Evolutionary conservation across 2,797 vertebrate genomes (phyloP), one percentile per base, ranked within the genome.

Genomic region (Toxotes lorentzi): DNA sequence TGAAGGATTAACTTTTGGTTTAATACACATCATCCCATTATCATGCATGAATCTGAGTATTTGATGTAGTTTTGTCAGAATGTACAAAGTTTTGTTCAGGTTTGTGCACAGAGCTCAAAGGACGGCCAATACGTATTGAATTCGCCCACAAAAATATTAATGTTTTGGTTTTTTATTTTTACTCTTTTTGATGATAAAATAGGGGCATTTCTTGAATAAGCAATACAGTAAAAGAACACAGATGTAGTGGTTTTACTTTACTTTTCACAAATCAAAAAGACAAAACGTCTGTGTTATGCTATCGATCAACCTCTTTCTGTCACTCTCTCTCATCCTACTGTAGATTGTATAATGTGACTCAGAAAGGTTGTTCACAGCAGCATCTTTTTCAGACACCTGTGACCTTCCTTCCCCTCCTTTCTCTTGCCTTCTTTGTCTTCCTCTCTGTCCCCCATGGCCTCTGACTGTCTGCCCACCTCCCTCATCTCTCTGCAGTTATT

Each of bases 331-430:
- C 58, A 45, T 73, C 34, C 54, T 17, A 43, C 58, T 62, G 43
- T 19, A 40, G 35, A 67, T 40, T 50, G 17, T 14, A 51, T 1
- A 30, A 53, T 64, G 50, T 78, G 84, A 82, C 65, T 85, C 74
- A 81, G 71, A 79, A 60, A 79, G 74, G 56, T 68, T 65, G 51
- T 76, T 68, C 77, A 60, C 72, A 78, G 54, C 41, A 53, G 59
- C 78, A 70, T 65, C 78, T 73, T 79, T 80, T 41, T 17, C n/a
- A 67, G 51, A 60, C 63, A 79, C 71, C 74, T 80, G 32, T 72
- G 76, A 85, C 81, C 84, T 82, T 86, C 67, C 67, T 58, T 82
- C 78, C 77, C 82, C 80, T 87, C 68, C 70, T 85, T 78, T 78
- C 76, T 73, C 75, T 62, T 40, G 45, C 79, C 64, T 78, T 30